Percentiles rank a stretch among this genome's conserved stretches.
These are phyloP conservation scores for Eurystomus gularis DNA, from an alignment of 2,113 vertebrate species.

Conservation along the genomic window DNA sequence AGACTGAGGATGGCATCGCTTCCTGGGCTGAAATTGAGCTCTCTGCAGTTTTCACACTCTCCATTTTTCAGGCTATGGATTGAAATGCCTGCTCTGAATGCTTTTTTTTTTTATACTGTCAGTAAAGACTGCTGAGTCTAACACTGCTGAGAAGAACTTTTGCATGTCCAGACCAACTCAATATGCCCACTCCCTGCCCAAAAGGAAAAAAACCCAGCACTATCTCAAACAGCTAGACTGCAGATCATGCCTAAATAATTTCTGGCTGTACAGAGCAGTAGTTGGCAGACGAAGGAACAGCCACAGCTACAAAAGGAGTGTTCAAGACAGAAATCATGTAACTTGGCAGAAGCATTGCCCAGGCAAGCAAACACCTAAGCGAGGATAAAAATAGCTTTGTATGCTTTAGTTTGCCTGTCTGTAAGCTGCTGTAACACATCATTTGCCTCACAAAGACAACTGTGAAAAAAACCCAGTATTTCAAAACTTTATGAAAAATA, in stretches of 20 bases:
- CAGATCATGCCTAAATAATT: background rate
- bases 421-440: background rate
- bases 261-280: background rate
- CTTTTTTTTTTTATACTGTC: background rate
- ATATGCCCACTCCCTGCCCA: rapidly evolving
- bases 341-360: background rate
- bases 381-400: background rate
- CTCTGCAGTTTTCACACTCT: background rate
- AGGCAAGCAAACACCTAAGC: background rate
- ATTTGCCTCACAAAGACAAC: background rate
- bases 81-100: background rate
- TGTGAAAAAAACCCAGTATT: background rate
- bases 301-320: background rate
- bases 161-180: background rate
- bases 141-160: background rate
- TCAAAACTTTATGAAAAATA: background rate
- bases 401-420: background rate
- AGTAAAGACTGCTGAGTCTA: background rate
- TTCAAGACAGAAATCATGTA: background rate
- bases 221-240: background rate
- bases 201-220: background rate
- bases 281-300: background rate
- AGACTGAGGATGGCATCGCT: background rate
- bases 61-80: background rate
- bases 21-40: background rate